Evolutionary conservation across 2,113 vertebrate species (phyloP), one percentile per base, ranked within the genome.

Genomic region (Speoplatyrhinus poulsoni): DNA sequence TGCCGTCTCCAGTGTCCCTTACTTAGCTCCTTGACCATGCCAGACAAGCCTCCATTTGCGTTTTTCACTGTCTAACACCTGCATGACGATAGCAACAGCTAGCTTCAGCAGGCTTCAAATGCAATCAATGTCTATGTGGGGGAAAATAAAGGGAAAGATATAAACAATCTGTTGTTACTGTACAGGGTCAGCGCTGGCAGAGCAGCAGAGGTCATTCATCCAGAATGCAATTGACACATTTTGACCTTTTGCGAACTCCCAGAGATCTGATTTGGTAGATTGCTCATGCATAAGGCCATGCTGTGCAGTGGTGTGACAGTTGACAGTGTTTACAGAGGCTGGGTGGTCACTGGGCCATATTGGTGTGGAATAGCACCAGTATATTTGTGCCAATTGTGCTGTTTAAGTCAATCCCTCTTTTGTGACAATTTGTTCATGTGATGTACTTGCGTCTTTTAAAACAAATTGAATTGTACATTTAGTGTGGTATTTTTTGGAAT

Each of bases 1-100:
- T 17, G 47, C 49, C 8, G 61, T 68, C 72, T 26, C 11, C 50
- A 3, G 60, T 46, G 53, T 41, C 47, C 16, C 59, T 57, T 17
- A 12, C 19, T 59, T 60, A 12, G 46, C 52, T 62, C 36, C 48
- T 61, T 15, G 52, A 26, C 12, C 55, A 55, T 32, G 8, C 1
- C 67, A 79, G 85, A 77, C 82, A 79, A 71, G 60, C 67, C 64
- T 80, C 75, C 69, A 69, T 75, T 76, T 70, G 36, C 36, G 36
- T 46, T 52, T 33, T 33, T 36, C 46, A 71, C 36, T 41, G 36
- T 41, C 36, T 41, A 41, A 41, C 36, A 41, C 36, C 36, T 41
- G 36, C 65, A 19, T 9, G 52, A n/a, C 50, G 16, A 59, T 46
- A 41, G 59, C 49, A 70, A 50, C 53, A 63, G 46, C 61, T 52